Conservation (phyloP, 2,797 vertebrate species). For the Oreonectes daqikongensis region DNA sequence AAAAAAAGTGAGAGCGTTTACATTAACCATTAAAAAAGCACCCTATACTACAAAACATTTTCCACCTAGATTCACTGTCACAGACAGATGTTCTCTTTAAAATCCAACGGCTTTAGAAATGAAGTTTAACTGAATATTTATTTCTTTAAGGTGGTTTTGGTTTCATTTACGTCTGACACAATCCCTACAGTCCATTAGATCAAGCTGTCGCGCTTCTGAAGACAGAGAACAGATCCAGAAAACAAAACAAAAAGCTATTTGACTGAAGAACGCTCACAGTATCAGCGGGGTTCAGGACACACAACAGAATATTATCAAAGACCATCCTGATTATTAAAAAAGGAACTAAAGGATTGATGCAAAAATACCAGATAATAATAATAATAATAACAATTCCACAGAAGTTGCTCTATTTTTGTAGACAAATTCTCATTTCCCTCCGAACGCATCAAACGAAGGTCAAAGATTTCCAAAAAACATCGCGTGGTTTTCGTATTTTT, state of each 20-base stretch:
- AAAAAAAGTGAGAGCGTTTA: background rate
- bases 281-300: constrained; percentile 82
- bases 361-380: constrained; percentile 83
- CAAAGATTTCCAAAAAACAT: constrained; percentile 67
- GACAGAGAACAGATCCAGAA: constrained; percentile 75
- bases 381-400: constrained; percentile 73
- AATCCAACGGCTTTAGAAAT: background rate
- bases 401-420: constrained; percentile 79
- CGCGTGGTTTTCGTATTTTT: constrained; percentile 58
- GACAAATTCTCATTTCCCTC: constrained; percentile 76
- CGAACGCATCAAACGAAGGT: constrained; percentile 56
- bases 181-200: constrained; percentile 68
- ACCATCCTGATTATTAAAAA: constrained; percentile 81
- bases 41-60: constrained; percentile 62
- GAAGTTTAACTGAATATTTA: constrained; percentile 70
- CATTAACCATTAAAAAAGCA: background rate
- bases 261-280: constrained; percentile 87
- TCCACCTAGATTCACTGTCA: background rate
- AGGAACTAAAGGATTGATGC: constrained; percentile 79
- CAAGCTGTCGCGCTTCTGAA: constrained; percentile 73
- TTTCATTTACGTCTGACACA: constrained; percentile 15
- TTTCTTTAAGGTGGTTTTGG: constrained; percentile 37
- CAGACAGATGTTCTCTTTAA: background rate
- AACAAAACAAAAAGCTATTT: constrained; percentile 73
- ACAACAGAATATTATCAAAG: constrained; percentile 82